Evolutionary conservation across 2,113 vertebrate genomes (phyloP).

Genomic region (Notothenia rossii): DNA sequence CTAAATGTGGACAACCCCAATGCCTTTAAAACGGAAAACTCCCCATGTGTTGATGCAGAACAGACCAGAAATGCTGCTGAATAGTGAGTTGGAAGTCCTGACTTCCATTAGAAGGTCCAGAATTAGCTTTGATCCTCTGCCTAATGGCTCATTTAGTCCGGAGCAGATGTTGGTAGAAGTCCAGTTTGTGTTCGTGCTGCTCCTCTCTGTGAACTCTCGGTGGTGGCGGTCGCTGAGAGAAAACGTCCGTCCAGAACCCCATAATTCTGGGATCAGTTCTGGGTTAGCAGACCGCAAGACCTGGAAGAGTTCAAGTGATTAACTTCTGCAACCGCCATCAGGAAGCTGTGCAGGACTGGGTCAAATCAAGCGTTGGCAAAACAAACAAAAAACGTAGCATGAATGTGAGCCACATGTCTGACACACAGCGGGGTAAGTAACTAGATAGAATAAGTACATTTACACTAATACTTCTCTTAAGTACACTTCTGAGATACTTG

Average conservation of each 20-base stretch:
- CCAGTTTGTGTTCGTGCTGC: not conserved
- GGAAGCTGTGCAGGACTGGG: conserved; percentile 61
- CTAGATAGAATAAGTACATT: no score
- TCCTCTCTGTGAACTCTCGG: conserved; percentile 34
- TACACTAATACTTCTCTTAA: no score
- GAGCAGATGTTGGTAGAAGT: not conserved
- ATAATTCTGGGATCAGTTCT: conserved; percentile 62
- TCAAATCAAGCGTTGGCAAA: conserved; percentile 61
- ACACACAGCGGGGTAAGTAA: not conserved
- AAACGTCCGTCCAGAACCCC: conserved; percentile 22
- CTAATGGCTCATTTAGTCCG: not conserved
- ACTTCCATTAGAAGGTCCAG: not conserved
- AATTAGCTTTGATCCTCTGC: not conserved
- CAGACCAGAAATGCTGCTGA: not conserved
- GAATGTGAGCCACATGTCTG: conserved; percentile 67
- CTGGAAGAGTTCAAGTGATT: conserved; percentile 60
- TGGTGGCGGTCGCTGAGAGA: conserved; percentile 10
- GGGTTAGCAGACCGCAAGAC: conserved; percentile 62
- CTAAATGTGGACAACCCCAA: not conserved
- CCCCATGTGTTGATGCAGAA: not conserved
- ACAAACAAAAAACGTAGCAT: conserved; percentile 26
- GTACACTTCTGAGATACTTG: no score
- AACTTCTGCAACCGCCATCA: conserved; percentile 49
- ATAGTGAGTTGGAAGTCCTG: not conserved
- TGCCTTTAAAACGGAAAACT: not conserved